phyloP scores from a whole-genome alignment of 2,113 vertebrate species.

The Cololabis saira region DNA sequence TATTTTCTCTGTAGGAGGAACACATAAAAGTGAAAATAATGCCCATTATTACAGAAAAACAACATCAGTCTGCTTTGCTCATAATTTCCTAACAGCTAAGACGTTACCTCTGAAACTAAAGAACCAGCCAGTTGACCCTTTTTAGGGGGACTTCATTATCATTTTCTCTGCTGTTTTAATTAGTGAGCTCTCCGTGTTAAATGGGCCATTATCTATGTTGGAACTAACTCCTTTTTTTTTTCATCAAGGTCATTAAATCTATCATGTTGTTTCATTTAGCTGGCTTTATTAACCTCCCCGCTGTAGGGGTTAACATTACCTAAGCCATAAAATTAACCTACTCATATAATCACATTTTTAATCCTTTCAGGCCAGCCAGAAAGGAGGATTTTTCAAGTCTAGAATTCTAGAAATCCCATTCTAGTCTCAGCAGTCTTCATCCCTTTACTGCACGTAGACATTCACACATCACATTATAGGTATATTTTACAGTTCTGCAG shows the following conservation, averaged over 20 bases:
- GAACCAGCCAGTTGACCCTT: conserved; percentile 67
- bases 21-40: conserved; percentile 83
- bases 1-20: conserved; percentile 83
- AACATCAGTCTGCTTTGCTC: conserved; percentile 79
- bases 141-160: conserved; percentile 51
- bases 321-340: conserved; percentile 11
- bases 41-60: conserved; percentile 81
- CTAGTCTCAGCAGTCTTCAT: no score
- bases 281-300: conserved; percentile 61
- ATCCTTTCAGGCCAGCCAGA: not conserved
- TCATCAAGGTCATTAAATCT: conserved; percentile 54
- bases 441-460: no score
- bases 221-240: conserved; percentile 56
- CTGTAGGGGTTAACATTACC: conserved; percentile 38
- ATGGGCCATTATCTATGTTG: conserved; percentile 65
- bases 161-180: conserved; percentile 71
- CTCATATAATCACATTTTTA: conserved; percentile 1
- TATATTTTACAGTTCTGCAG: no score
- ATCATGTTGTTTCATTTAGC: conserved; percentile 64
- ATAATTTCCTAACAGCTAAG: conserved; percentile 72
- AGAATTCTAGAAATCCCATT: no score
- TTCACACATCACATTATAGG: no score
- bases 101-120: conserved; percentile 72
- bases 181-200: conserved; percentile 66
- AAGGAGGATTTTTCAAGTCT: no score